A percentile compares a stretch with the other conserved stretches of the same genome.
These are phyloP conservation scores for Lineus longissimus DNA, from an alignment of 1,140 invertebrate species.

Conservation along the genomic window DNA sequence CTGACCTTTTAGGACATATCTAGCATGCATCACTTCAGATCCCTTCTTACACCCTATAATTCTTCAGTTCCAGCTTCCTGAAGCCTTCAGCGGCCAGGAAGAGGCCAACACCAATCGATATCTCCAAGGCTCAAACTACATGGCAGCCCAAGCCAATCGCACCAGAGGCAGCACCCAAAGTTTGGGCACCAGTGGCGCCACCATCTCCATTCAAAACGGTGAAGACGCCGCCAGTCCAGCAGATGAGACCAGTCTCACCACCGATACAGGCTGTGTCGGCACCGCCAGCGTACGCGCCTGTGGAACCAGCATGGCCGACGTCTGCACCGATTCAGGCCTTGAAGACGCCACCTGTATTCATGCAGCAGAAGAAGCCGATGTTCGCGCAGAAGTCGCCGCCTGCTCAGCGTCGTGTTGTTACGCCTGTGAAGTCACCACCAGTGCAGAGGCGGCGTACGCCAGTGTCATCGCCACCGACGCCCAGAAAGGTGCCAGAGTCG, in stretches of 20 bases:
- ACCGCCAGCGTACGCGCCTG: constrained; percentile 3
- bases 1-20: no score
- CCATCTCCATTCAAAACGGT: neutral
- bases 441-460: neutral
- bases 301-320: neutral
- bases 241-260: neutral
- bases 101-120: neutral
- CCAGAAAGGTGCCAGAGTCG: neutral
- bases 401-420: neutral
- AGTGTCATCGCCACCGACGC: constrained; percentile 4
- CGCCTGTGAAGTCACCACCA: neutral
- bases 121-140: neutral
- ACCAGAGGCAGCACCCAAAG: neutral
- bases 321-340: neutral
- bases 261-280: neutral
- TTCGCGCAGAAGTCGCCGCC: neutral
- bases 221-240: neutral
- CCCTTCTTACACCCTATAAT: no score
- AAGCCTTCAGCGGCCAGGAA: no score
- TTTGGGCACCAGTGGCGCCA: neutral
- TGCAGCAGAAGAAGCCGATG: neutral
- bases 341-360: neutral
- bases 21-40: no score
- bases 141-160: neutral
- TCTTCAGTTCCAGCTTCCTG: no score